These are phyloP conservation scores for Probaryconus sp. DNA, from an alignment of 1,140 invertebrate species.

Conservation along the genomic window DNA sequence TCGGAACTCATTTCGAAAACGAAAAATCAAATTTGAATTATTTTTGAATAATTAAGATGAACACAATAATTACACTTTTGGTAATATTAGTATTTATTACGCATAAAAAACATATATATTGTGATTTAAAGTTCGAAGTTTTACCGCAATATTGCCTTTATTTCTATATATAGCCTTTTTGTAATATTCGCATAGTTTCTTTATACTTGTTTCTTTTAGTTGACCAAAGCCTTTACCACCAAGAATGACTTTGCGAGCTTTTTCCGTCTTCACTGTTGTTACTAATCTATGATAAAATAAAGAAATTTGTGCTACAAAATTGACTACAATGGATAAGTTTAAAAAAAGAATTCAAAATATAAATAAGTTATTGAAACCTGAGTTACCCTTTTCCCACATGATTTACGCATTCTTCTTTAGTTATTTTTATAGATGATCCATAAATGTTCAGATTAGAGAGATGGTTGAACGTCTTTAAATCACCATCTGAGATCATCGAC, in stretches of 20 bases:
- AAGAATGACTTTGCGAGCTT: conserved; percentile 18
- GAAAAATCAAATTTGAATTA: too few relatives aligned
- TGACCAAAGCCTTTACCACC: conserved; percentile 16
- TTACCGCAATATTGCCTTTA: conserved; percentile 12
- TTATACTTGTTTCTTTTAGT: conserved; percentile 25
- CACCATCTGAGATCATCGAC: conserved; percentile 58
- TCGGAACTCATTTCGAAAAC: background rate
- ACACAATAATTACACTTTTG: too few relatives aligned
- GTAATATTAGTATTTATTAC: too few relatives aligned
- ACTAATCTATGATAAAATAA: conserved; percentile 10
- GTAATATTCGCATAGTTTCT: conserved; percentile 27
- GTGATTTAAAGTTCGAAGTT: too few relatives aligned
- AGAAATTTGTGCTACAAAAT: background rate
- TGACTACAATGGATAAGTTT: too few relatives aligned
- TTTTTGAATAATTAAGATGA: too few relatives aligned
- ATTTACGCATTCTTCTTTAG: conserved; percentile 64
- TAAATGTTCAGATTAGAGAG: conserved; percentile 50
- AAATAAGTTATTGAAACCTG: conserved; percentile 3
- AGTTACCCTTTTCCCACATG: conserved; percentile 58
- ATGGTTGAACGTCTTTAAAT: conserved; percentile 55
- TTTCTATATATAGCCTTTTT: conserved; percentile 17
- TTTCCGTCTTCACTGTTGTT: conserved; percentile 19
- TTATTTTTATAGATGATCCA: conserved; percentile 35
- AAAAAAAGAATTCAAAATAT: background rate
- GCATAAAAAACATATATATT: too few relatives aligned